These are phyloP conservation scores for Cyclura pinguis DNA, from an alignment of 2,797 vertebrate genomes.

Conservation along the genomic window DNA sequence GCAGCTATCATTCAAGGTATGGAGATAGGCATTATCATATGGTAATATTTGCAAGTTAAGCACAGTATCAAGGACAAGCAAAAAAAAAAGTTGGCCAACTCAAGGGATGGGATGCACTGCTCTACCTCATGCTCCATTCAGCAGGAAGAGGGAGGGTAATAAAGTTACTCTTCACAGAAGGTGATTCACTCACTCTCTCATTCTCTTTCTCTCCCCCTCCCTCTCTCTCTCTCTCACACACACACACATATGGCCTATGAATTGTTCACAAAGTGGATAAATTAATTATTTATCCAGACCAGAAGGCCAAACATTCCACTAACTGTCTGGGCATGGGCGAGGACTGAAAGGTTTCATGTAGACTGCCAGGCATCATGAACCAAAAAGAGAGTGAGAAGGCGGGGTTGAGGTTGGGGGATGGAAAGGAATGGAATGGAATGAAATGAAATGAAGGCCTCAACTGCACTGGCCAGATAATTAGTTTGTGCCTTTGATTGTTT, in stretches of 20 bases:
- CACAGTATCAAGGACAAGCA: not conserved
- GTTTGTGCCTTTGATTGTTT: not conserved
- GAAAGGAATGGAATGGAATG: not conserved
- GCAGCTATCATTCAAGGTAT: not conserved
- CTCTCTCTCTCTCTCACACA: not conserved
- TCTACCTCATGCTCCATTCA: accelerated
- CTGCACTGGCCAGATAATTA: slow-evolving; percentile 13
- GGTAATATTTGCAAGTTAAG: too few relatives aligned
- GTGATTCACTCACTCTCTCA: not conserved
- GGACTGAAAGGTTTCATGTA: slow-evolving; percentile 47
- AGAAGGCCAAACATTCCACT: slow-evolving; percentile 86
- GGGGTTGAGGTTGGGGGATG: not conserved
- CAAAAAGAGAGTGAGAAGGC: slow-evolving; percentile 47
- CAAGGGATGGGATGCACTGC: not conserved
- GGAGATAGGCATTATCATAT: not conserved
- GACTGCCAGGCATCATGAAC: slow-evolving; percentile 46
- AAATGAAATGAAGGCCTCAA: not conserved
- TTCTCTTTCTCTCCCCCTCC: not conserved
- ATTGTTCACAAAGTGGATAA: slow-evolving; percentile 85
- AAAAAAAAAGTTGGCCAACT: not conserved
- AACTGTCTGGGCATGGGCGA: slow-evolving; percentile 76
- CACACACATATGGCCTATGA: slow-evolving; percentile 86
- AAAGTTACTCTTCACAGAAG: slow-evolving; percentile 33
- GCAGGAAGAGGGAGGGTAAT: not conserved
- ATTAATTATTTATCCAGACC: slow-evolving; percentile 90